Conservation (phyloP, 2,888 invertebrate genomes). For the Drosophila neoperkinsi region DNA sequence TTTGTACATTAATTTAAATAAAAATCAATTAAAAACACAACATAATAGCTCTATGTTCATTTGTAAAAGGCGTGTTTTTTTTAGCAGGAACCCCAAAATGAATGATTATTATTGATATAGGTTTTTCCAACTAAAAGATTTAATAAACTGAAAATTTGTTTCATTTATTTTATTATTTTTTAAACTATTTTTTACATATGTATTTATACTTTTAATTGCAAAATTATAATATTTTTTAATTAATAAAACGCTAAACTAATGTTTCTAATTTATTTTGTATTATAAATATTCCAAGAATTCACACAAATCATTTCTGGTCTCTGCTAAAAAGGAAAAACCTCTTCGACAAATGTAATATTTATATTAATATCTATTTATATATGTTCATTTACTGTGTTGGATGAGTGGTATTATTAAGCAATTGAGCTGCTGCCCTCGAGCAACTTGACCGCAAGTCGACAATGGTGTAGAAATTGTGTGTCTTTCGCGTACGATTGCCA, state of each 20-base stretch:
- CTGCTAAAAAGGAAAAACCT: background rate
- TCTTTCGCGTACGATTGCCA: slow-evolving; percentile 49
- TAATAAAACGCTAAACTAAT: slow-evolving; percentile 51
- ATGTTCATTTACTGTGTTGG: background rate
- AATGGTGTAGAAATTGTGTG: slow-evolving; percentile 49
- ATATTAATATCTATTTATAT: background rate
- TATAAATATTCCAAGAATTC: slow-evolving; percentile 4
- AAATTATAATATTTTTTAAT: slow-evolving; percentile 43
- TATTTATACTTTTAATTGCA: slow-evolving; percentile 33
- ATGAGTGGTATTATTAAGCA: background rate
- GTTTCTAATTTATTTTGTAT: slow-evolving; percentile 25
- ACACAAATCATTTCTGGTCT: slow-evolving; percentile 23
- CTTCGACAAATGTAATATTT: background rate
- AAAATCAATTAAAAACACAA: slow-evolving; percentile 76
- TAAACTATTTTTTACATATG: slow-evolving; percentile 44
- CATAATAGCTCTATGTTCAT: slow-evolving; percentile 17
- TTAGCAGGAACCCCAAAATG: slow-evolving; percentile 36
- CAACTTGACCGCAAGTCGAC: slow-evolving; percentile 46
- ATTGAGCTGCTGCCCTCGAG: background rate
- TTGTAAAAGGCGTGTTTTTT: slow-evolving; percentile 26
- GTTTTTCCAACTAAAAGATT: slow-evolving; percentile 1
- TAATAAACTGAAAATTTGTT: slow-evolving; percentile 11
- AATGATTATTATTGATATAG: slow-evolving; percentile 26
- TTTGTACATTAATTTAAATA: slow-evolving; percentile 83
- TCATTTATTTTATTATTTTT: slow-evolving; percentile 33